Conservation (phyloP, 2,797 vertebrate genomes). For the Syngnathus rostellatus region DNA sequence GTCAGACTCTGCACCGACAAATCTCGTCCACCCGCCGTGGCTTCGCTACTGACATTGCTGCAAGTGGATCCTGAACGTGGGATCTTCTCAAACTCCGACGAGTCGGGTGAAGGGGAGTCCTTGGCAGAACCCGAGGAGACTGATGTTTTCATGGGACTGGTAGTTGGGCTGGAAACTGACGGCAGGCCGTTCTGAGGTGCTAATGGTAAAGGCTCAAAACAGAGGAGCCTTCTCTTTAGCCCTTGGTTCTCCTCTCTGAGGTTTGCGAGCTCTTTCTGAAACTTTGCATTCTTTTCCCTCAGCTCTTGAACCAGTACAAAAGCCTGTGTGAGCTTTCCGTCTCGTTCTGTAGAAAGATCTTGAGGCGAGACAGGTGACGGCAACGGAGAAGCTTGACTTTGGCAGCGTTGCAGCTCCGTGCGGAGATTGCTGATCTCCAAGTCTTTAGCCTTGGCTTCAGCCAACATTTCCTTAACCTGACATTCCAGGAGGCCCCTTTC, state of each 20-base stretch:
- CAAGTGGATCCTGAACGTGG: conserved; percentile 72
- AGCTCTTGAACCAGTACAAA: conserved; percentile 75
- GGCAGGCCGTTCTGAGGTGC: conserved; percentile 60
- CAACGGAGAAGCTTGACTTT: conserved; percentile 60
- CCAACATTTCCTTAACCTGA: conserved; percentile 88
- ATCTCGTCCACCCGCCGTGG: conserved; percentile 58
- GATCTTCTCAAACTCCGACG: conserved; percentile 88
- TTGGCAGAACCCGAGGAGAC: conserved; percentile 84
- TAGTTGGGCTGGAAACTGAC: conserved; percentile 39
- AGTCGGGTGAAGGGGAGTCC: conserved; percentile 82
- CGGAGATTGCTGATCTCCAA: conserved; percentile 87
- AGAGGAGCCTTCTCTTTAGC: conserved; percentile 82
- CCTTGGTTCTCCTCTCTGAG: conserved; percentile 83
- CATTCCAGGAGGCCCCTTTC: conserved; percentile 80
- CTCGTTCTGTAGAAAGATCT: conserved; percentile 52
- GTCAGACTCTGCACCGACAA: conserved; percentile 82
- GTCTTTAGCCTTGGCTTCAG: conserved; percentile 92
- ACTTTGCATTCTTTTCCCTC: conserved; percentile 81
- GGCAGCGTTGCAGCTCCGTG: conserved; percentile 80
- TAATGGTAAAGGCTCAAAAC: conserved; percentile 73
- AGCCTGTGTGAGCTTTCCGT: conserved; percentile 58
- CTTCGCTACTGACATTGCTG: conserved; percentile 43
- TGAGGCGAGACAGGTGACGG: conserved; percentile 36
- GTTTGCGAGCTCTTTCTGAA: conserved; percentile 79
- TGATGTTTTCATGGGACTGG: conserved; percentile 67